A percentile compares a stretch with the other conserved stretches of the same genome.
Conservation (phyloP, 2,113 vertebrate genomes). For the Acrocephalus kingi region DNA sequence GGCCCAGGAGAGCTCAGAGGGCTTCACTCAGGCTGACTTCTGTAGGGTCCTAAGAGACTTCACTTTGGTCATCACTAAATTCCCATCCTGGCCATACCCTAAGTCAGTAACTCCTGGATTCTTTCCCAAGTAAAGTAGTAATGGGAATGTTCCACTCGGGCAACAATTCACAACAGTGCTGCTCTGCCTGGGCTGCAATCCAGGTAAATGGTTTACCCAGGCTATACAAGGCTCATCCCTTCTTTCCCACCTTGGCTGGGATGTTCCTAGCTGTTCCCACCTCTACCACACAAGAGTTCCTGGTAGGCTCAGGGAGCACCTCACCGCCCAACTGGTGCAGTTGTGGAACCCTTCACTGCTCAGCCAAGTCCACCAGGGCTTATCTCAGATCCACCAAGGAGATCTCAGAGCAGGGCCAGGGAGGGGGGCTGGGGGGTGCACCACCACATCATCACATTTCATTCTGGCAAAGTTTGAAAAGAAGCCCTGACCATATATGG, state of each 20-base stretch:
- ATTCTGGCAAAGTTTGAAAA: conserved; percentile 21
- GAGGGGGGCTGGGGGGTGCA: not conserved
- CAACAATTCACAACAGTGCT: not conserved
- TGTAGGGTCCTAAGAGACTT: not conserved
- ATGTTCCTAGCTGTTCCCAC: not conserved
- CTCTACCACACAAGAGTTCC: not conserved
- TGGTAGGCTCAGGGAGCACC: not conserved
- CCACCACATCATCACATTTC: not conserved
- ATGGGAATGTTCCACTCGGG: not conserved
- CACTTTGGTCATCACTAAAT: not conserved
- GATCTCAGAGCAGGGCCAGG: not conserved
- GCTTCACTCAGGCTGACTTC: not conserved
- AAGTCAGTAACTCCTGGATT: not conserved
- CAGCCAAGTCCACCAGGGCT: not conserved
- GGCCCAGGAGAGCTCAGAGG: not conserved
- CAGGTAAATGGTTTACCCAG: not conserved
- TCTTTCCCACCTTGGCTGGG: not conserved
- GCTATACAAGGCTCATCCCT: not conserved
- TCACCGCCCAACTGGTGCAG: not conserved
- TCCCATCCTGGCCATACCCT: not conserved
- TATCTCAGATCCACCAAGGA: not conserved
- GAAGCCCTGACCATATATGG: conserved; percentile 48
- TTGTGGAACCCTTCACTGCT: not conserved
- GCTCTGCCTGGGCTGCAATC: not conserved
- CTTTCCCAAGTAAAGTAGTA: not conserved